Evolutionary conservation across 2,888 invertebrate species (phyloP).

Genomic region (Nudaria mundana): DNA sequence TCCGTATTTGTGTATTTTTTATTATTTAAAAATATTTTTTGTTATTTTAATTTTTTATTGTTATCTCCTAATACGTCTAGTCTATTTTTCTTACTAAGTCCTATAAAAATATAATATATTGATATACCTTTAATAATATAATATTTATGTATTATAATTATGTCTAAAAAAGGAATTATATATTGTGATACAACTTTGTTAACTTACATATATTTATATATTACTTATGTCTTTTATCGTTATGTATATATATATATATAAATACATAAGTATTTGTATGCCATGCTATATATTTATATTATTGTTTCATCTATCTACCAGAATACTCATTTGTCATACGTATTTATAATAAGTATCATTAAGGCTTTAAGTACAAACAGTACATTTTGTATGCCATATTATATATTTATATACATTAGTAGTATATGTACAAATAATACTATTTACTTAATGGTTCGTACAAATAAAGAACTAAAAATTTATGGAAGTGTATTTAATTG

Average conservation of each 20-base stretch:
- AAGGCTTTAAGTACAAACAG: slow-evolving; percentile 5
- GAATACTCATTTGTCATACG: too few relatives aligned
- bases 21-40: slow-evolving; percentile 42
- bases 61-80: slow-evolving; percentile 48
- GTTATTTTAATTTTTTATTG: slow-evolving; percentile 26
- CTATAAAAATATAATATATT: slow-evolving; percentile 21
- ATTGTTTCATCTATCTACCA: too few relatives aligned
- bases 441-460: slow-evolving; percentile 54
- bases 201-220: slow-evolving; percentile 8
- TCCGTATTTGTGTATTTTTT: slow-evolving; percentile 76
- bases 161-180: slow-evolving; percentile 14
- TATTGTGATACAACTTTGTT: slow-evolving; percentile 16
- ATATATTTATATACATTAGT: slow-evolving; percentile 16
- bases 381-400: neutral
- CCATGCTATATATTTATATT: slow-evolving; percentile 15
- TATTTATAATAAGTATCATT: slow-evolving; percentile 6
- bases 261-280: slow-evolving; percentile 15
- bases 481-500: slow-evolving; percentile 8
- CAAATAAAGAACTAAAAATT: slow-evolving; percentile 71
- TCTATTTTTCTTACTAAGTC: slow-evolving; percentile 55
- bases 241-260: slow-evolving; percentile 7
- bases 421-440: slow-evolving; percentile 17
- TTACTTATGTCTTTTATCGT: neutral
- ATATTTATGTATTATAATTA: slow-evolving; percentile 28
- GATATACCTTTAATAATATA: slow-evolving; percentile 6